Evolutionary conservation across 2,888 invertebrate genomes (phyloP).

Genomic region (Drosophila subquinaria): DNA sequence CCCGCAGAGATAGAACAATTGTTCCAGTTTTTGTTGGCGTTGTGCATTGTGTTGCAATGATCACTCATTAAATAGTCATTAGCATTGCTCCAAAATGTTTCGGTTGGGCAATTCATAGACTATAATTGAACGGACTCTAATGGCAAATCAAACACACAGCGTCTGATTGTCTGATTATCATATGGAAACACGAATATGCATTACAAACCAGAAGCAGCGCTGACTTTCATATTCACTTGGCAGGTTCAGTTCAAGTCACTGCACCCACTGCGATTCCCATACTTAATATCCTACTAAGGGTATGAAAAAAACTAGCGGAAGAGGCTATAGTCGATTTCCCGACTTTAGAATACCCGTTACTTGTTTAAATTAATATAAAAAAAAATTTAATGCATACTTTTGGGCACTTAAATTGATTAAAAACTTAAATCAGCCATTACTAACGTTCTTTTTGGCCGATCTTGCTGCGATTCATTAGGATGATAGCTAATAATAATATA

Average conservation of each 20-base stretch:
- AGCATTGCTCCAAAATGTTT: conserved; percentile 44
- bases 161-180: conserved; percentile 41
- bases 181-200: conserved; percentile 57
- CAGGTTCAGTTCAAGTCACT: conserved; percentile 53
- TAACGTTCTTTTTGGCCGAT: no score
- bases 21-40: conserved; percentile 4
- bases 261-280: conserved; percentile 43
- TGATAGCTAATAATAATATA: no score
- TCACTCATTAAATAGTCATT: conserved; percentile 54
- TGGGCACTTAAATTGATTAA: no score
- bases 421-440: no score
- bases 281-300: not conserved
- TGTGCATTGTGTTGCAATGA: conserved; percentile 46
- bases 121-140: conserved; percentile 57
- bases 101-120: conserved; percentile 59
- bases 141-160: conserved; percentile 52
- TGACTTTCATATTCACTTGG: conserved; percentile 42
- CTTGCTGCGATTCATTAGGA: no score
- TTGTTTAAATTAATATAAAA: no score
- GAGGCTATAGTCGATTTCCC: no score
- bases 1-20: conserved; percentile 1
- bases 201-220: conserved; percentile 28
- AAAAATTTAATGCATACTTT: no score
- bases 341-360: no score
- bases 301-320: not conserved